A percentile compares a stretch with the other conserved stretches of the same genome.
Conservation (phyloP, 2,888 invertebrate genomes). For the Lydus trimaculatus region DNA sequence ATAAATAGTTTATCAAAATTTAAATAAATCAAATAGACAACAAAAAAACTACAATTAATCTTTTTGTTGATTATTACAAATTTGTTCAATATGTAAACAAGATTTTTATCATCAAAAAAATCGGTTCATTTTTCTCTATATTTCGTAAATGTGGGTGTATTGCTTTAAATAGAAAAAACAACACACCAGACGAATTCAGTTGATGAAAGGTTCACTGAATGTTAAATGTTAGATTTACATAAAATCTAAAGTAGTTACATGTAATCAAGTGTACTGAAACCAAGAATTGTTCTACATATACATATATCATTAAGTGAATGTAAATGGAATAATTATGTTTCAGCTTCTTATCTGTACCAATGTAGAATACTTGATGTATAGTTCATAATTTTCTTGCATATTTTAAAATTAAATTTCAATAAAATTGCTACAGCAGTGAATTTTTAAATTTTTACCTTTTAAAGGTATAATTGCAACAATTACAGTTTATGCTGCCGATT, state of each 20-base stretch:
- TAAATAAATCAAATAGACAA: not conserved
- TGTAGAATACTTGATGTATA: not conserved
- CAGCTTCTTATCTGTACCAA: not conserved
- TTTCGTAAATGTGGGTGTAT: not conserved
- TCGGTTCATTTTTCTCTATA: not conserved
- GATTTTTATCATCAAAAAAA: not conserved
- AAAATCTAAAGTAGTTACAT: constrained; percentile 17
- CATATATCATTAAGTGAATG: constrained; percentile 14
- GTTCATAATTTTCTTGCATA: not conserved
- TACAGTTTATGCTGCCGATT: too few species aligned
- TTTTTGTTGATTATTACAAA: not conserved
- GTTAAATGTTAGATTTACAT: constrained; percentile 23
- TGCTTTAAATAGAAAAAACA: not conserved
- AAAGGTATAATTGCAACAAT: too few species aligned
- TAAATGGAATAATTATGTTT: constrained; percentile 5
- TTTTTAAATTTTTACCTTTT: too few species aligned
- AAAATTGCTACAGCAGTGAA: too few species aligned
- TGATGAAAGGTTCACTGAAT: constrained; percentile 27
- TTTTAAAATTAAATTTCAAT: not conserved
- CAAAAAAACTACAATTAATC: not conserved
- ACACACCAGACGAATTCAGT: constrained; percentile 13
- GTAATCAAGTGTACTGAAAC: constrained; percentile 7
- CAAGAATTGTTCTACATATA: constrained; percentile 14
- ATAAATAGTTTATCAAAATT: not conserved
- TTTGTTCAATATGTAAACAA: not conserved